Evolutionary conservation across 2,888 invertebrate species (phyloP).

Genomic region (Drosophila barbarae): DNA sequence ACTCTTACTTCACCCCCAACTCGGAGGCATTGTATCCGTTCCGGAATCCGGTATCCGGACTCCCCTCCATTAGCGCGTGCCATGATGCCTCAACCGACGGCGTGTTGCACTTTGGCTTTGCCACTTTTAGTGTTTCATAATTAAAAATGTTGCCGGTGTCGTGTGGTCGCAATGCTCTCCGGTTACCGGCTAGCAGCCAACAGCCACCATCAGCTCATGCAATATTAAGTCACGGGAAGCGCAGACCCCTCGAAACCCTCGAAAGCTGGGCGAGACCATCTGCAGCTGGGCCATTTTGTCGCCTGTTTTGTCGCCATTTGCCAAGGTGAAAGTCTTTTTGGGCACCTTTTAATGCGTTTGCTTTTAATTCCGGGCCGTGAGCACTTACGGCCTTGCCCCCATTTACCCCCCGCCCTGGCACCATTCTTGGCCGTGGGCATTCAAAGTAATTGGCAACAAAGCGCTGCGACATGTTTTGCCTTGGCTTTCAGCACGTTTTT

Average conservation of each 20-base stretch:
- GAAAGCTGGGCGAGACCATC: constrained; percentile 23
- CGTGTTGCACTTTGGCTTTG: constrained; percentile 70
- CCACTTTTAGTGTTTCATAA: constrained; percentile 79
- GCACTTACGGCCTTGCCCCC: constrained; percentile 62
- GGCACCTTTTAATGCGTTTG: constrained; percentile 73
- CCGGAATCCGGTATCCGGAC: constrained; percentile 13
- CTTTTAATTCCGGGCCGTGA: constrained; percentile 68
- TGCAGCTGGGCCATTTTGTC: constrained; percentile 69
- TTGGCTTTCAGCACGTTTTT: constrained; percentile 57
- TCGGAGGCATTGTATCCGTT: constrained; percentile 22
- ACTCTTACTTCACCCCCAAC: constrained; percentile 5
- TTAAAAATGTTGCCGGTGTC: constrained; percentile 76
- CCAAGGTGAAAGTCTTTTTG: constrained; percentile 72
- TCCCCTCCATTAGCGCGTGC: constrained; percentile 44
- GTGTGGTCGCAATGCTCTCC: constrained; percentile 37
- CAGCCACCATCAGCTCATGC: constrained; percentile 45
- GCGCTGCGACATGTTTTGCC: constrained; percentile 61
- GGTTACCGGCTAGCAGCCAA: constrained; percentile 15
- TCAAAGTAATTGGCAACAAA: constrained; percentile 65
- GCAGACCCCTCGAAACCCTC: constrained; percentile 10
- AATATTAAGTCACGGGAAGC: constrained; percentile 50
- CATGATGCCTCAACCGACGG: constrained; percentile 43
- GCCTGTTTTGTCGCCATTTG: constrained; percentile 45
- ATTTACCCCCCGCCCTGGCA: background rate
- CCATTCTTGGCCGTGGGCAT: constrained; percentile 34